Evolutionary conservation across 1,140 invertebrate genomes (phyloP).

Genomic region (Panulirus ornatus): DNA sequence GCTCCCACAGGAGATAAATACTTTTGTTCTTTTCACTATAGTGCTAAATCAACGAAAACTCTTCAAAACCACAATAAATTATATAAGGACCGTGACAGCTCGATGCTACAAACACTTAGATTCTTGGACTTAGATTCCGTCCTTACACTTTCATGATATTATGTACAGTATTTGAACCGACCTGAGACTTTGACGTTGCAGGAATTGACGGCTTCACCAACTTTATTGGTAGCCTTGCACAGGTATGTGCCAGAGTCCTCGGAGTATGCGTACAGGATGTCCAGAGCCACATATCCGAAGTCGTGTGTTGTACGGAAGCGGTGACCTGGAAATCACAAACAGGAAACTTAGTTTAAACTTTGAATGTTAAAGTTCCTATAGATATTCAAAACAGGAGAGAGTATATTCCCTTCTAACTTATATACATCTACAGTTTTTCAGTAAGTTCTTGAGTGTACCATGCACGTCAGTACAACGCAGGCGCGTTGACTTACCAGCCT

Average conservation of each 20-base stretch:
- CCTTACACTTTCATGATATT: neutral
- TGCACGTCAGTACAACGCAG: neutral
- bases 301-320: conserved; percentile 91
- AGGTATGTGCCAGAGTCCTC: conserved; percentile 97
- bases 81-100: no score
- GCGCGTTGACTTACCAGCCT: conserved; percentile 81
- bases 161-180: conserved; percentile 74
- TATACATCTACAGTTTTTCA: neutral
- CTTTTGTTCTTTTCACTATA: no score
- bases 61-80: no score
- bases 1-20: no score
- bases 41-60: no score
- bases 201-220: conserved; percentile 95
- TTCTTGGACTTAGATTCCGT: neutral
- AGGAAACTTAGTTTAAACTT: no score
- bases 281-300: conserved; percentile 96
- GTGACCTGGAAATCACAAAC: conserved; percentile 78
- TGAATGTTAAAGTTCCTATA: no score
- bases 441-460: neutral
- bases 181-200: conserved; percentile 87
- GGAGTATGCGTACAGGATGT: conserved; percentile 94
- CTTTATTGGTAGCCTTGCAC: conserved; percentile 93
- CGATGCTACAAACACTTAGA: no score
- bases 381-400: no score
- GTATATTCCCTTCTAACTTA: no score